These are phyloP conservation scores for Sarcophaga bullata DNA, from an alignment of 1,140 invertebrate species.

Conservation along the genomic window DNA sequence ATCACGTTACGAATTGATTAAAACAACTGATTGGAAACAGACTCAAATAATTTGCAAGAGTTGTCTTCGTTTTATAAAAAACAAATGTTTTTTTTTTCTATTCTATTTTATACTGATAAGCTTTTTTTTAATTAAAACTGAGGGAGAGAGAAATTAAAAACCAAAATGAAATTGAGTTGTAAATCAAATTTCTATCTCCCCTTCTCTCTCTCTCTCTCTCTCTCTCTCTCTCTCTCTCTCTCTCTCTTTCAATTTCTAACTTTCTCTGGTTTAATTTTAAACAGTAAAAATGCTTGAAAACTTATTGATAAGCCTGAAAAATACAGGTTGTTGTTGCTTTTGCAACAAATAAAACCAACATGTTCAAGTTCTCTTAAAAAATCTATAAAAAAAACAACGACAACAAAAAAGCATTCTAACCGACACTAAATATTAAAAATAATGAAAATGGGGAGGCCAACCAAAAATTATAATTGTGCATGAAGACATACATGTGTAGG, in stretches of 20 bases:
- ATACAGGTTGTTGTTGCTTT: not conserved
- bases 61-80: not conserved
- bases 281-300: not conserved
- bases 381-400: not conserved
- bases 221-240: too few species aligned
- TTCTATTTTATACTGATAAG: not conserved
- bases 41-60: not conserved
- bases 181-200: too few species aligned
- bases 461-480: too few species aligned
- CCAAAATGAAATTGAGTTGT: too few species aligned
- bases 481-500: not conserved
- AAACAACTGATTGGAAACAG: not conserved
- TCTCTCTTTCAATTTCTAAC: too few species aligned
- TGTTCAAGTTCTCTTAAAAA: constrained; percentile 11
- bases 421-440: too few species aligned
- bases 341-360: not conserved
- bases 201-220: too few species aligned
- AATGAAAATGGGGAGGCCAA: not conserved
- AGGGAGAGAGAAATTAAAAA: not conserved
- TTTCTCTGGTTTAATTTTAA: too few species aligned
- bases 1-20: not conserved
- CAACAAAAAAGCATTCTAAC: not conserved
- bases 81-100: not conserved
- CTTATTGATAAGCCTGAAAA: not conserved
- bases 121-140: not conserved